phyloP scores from a whole-genome alignment of 1,140 invertebrate genomes.

The Macrostomum lignano region DNA sequence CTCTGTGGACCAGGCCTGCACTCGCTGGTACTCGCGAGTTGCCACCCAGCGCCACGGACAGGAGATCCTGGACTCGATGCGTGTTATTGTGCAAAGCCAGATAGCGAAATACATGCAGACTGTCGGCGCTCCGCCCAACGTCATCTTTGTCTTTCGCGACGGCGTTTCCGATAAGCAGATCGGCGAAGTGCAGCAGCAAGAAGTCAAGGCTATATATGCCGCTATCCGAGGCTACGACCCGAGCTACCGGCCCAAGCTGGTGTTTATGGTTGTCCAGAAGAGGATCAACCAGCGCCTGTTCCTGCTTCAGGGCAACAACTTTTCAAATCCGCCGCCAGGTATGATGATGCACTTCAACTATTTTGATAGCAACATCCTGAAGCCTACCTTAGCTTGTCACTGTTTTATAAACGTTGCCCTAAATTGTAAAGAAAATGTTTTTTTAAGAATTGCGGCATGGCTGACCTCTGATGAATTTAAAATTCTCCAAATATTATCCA shows the following conservation, averaged over 20 bases:
- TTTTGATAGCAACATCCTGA: too few relatives aligned
- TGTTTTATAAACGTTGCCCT: too few relatives aligned
- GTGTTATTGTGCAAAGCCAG: conserved; percentile 9
- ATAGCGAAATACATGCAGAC: conserved; percentile 9
- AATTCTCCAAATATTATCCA: too few relatives aligned
- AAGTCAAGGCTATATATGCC: conserved; percentile 39
- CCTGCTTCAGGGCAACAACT: conserved; percentile 10
- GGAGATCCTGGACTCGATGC: conserved; percentile 29
- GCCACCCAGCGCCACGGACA: conserved; percentile 39
- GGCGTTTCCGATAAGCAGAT: conserved; percentile 67
- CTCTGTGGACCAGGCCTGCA: conserved; percentile 42
- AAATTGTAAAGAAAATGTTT: too few relatives aligned
- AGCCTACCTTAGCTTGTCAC: too few relatives aligned
- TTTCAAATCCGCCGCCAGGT: conserved; percentile 46
- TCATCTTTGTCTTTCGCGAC: conserved; percentile 60
- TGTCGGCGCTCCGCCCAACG: conserved; percentile 33
- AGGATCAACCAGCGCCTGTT: conserved; percentile 54
- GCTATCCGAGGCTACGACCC: conserved; percentile 30
- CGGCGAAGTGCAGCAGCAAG: conserved; percentile 37
- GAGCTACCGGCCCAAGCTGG: conserved; percentile 36
- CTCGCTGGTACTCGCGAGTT: conserved; percentile 45
- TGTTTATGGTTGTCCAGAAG: conserved; percentile 59
- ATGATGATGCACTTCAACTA: too few relatives aligned
- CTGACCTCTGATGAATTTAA: too few relatives aligned
- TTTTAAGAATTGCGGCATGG: too few relatives aligned